Base-by-base conservation (phyloP, 2,113 vertebrate species). In the Colossoma macropomum region DNA sequence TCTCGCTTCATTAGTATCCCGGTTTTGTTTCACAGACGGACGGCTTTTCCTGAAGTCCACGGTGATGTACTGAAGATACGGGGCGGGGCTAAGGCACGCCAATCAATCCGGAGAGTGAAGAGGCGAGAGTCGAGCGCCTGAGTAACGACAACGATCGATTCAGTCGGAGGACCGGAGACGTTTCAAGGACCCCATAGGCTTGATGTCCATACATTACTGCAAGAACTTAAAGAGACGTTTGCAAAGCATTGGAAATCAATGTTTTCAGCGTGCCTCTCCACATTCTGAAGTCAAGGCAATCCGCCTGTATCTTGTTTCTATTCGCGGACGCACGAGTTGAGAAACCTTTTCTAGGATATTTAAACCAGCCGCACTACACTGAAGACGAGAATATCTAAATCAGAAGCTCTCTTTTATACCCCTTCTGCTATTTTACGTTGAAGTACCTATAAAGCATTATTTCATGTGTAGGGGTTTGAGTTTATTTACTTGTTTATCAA, bases 11-110 rank as follows among this genome's bases (percentile, higher is more conserved):
- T 66, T 82, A 38, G 63, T 72, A 28, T 83, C 88, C 91, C 89
- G 84, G 17, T 89, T 90, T 86, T 94, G 91, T 71, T 87, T 96
- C 96, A 89, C 94, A 99, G 97, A 98, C 94, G 96, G 97, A 93
- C 95, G 96, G 95, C 96, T 98, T 86, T 99, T 97, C 95, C 95
- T 98, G 91, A 97, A 98, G 94, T 96, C 96, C 80, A 91, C 95
- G 82, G 96, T 97, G 91, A 97, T 98, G 97, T 99, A 96, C 90
- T 99, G 95, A 98, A 82, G 82, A 84, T 54, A 38, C 32, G 72
- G 92, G 27, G 60, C 38, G 32, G 17, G 72, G 45, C 38, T 17
- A 79, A 65, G 38, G 45, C 48, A 50, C 62, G 77, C 75, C 48
- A 72, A 70, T 73, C 75, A 81, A 52, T 89, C 90, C 59, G 28